Evolutionary conservation across 2,888 invertebrate genomes (phyloP).

Genomic region (Volucella inanis): DNA sequence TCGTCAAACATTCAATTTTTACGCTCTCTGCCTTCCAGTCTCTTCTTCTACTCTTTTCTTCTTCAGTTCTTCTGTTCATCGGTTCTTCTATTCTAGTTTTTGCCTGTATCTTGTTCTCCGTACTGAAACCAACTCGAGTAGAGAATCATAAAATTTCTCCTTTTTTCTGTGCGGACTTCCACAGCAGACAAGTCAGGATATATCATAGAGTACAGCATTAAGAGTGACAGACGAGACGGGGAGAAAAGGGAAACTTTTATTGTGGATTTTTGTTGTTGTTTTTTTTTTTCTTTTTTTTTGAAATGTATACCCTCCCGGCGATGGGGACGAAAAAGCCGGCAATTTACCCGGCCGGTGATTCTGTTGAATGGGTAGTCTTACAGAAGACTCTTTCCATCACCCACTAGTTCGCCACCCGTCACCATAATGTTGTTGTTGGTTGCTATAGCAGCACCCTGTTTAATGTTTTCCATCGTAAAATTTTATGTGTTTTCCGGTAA

Average conservation of each 20-base stretch:
- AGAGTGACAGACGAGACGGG: neutral
- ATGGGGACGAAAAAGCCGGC: constrained; percentile 63
- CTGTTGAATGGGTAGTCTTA: constrained; percentile 59
- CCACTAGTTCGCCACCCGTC: constrained; percentile 10
- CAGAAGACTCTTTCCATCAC: constrained; percentile 52
- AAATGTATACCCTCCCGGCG: constrained; percentile 50
- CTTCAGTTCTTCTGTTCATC: neutral
- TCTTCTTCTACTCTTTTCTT: too few relatives aligned
- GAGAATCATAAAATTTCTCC: constrained; percentile 50
- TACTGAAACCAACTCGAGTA: constrained; percentile 43
- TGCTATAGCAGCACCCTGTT: constrained; percentile 77
- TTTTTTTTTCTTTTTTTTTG: neutral
- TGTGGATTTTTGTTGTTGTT: constrained; percentile 14
- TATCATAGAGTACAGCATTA: neutral
- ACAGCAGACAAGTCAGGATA: constrained; percentile 21
- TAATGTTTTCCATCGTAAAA: constrained; percentile 81
- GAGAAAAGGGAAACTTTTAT: constrained; percentile 26
- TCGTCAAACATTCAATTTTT: constrained; percentile 74
- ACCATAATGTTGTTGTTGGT: constrained; percentile 57
- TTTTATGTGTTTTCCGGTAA: constrained; percentile 82
- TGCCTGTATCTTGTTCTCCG: constrained; percentile 28
- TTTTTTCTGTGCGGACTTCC: constrained; percentile 38
- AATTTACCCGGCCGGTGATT: constrained; percentile 45
- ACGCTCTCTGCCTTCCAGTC: constrained; percentile 22
- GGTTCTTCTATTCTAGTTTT: constrained; percentile 20